These are phyloP conservation scores for Trematomus loennbergii DNA, from an alignment of 2,113 vertebrate genomes.

Conservation along the genomic window DNA sequence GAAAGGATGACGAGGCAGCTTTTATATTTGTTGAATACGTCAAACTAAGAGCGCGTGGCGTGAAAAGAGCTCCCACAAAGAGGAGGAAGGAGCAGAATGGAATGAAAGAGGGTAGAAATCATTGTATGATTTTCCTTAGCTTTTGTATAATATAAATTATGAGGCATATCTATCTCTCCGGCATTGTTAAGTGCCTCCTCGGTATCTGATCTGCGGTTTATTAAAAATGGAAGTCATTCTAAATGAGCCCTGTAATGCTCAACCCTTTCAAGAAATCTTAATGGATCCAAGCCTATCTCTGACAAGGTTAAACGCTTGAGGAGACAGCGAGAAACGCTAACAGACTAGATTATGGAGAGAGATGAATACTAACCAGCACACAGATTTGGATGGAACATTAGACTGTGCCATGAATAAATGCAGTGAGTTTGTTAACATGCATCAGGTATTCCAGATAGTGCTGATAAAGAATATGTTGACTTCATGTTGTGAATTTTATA, in stretches of 20 bases:
- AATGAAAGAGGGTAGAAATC: conserved; percentile 25
- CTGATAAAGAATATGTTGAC: background rate
- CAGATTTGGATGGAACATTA: conserved; percentile 31
- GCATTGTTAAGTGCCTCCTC: conserved; percentile 74
- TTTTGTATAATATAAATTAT: conserved; percentile 76
- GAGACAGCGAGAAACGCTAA: conserved; percentile 64
- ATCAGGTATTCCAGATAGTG: conserved; percentile 2
- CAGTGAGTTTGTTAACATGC: conserved; percentile 1
- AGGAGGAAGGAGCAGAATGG: conserved; percentile 49
- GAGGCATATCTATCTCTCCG: conserved; percentile 74
- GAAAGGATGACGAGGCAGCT: conserved; percentile 62
- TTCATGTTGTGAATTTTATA: conserved; percentile 2
- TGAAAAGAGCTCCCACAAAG: conserved; percentile 48
- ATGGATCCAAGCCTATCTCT: conserved; percentile 79
- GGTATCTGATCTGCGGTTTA: conserved; percentile 81
- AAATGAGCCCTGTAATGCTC: conserved; percentile 80
- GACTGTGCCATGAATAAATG: background rate
- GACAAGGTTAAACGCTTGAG: conserved; percentile 83
- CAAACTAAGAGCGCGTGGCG: conserved; percentile 26
- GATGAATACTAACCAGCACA: conserved; percentile 65
- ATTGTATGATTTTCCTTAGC: conserved; percentile 56
- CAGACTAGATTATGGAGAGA: conserved; percentile 66
- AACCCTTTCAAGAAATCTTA: conserved; percentile 78
- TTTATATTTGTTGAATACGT: conserved; percentile 56
- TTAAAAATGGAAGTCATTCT: conserved; percentile 85